A percentile compares a stretch with the other conserved stretches of the same genome.
Evolutionary conservation across 2,113 vertebrate species (phyloP).

Genomic region (Saguinus imperator): DNA sequence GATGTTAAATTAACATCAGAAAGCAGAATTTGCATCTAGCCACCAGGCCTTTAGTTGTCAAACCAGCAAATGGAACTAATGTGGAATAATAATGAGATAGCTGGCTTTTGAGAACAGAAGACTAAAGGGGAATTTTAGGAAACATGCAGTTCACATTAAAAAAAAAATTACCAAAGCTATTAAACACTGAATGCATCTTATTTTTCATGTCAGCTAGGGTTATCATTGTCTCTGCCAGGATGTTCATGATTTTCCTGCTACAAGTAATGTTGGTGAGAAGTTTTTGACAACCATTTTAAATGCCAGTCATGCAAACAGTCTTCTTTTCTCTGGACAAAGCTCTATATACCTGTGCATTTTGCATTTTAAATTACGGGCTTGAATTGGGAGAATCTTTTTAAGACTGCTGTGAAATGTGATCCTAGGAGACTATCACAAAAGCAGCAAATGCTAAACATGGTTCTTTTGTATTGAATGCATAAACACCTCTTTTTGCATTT

Average conservation of each 20-base stretch:
- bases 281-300: constrained; percentile 75
- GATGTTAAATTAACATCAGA: constrained; percentile 79
- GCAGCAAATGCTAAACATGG: neutral
- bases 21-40: constrained; percentile 82
- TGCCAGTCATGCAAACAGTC: constrained; percentile 53
- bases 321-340: constrained; percentile 46
- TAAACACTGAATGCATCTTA: constrained; percentile 79
- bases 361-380: neutral
- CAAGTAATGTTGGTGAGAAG: constrained; percentile 70
- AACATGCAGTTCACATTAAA: constrained; percentile 64
- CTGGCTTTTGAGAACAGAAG: constrained; percentile 74
- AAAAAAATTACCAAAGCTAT: constrained; percentile 71
- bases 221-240: constrained; percentile 74
- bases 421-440: constrained; percentile 28
- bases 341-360: neutral
- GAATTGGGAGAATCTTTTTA: neutral
- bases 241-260: constrained; percentile 70
- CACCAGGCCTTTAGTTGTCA: constrained; percentile 79
- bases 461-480: constrained; percentile 48
- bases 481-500: constrained; percentile 28
- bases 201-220: constrained; percentile 72
- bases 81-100: constrained; percentile 81
- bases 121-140: constrained; percentile 75
- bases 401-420: constrained; percentile 23
- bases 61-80: constrained; percentile 82